phyloP scores from a whole-genome alignment of 2,113 vertebrate species.

The Lepus americanus region DNA sequence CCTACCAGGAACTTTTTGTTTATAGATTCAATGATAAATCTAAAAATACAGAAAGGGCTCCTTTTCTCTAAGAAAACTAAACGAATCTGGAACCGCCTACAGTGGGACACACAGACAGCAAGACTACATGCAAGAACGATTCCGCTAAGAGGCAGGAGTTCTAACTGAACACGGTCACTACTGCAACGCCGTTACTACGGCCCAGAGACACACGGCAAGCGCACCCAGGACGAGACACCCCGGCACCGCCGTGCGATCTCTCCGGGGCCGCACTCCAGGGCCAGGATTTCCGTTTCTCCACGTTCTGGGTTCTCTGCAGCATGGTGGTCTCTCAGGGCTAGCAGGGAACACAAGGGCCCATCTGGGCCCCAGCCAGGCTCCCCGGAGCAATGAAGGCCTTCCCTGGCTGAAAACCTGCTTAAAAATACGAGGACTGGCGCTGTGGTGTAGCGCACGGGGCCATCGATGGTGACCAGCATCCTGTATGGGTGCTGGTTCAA shows the following conservation, averaged over 20 bases:
- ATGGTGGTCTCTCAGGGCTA: background rate
- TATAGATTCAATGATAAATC: slow-evolving; percentile 29
- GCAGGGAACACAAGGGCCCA: too few relatives aligned
- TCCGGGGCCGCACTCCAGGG: too few relatives aligned
- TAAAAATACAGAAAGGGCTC: background rate
- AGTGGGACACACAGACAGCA: rapidly evolving
- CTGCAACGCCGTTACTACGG: background rate
- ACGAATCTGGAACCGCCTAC: background rate
- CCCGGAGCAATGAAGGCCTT: too few relatives aligned
- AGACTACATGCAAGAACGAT: background rate
- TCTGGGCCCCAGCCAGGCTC: too few relatives aligned
- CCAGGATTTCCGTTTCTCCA: background rate
- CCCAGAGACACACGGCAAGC: background rate
- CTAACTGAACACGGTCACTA: background rate
- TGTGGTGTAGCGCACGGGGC: too few relatives aligned
- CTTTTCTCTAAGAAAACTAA: slow-evolving; percentile 15
- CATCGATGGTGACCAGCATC: too few relatives aligned
- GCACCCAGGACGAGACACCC: background rate
- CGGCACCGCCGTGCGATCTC: too few relatives aligned
- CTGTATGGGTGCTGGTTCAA: too few relatives aligned
- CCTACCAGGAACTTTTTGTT: background rate
- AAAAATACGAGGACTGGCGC: too few relatives aligned
- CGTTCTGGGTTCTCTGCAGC: background rate
- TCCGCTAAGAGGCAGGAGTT: background rate
- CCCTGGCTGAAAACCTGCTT: too few relatives aligned